A percentile compares a stretch with the other conserved stretches of the same genome.
phyloP scores from a whole-genome alignment of 2,113 vertebrate species.

The Prochilodus magdalenae region DNA sequence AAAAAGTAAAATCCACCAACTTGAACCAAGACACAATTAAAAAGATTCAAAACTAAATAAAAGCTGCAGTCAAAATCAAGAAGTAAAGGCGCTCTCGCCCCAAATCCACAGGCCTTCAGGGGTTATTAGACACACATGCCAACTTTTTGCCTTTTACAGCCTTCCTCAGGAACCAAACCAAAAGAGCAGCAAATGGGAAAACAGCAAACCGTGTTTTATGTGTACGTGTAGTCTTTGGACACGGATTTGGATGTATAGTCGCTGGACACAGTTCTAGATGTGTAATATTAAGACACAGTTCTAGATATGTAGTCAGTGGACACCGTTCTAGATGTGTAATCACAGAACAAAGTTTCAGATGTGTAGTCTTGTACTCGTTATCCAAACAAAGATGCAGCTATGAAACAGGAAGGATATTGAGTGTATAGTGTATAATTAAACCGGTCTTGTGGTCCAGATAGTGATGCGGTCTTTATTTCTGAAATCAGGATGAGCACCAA shows the following conservation, averaged over 20 bases:
- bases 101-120: neutral
- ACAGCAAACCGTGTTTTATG: neutral
- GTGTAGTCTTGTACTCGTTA: neutral
- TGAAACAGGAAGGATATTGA: neutral
- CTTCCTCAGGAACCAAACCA: neutral
- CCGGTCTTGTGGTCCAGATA: neutral
- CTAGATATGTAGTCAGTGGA: neutral
- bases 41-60: neutral
- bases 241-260: neutral
- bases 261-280: neutral
- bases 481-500: neutral
- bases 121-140: slow-evolving; percentile 5
- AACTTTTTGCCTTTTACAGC: neutral
- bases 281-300: too few relatives aligned
- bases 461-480: neutral
- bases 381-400: neutral
- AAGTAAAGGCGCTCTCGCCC: neutral
- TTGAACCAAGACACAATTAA: neutral
- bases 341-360: neutral
- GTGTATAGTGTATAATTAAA: neutral
- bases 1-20: too few relatives aligned
- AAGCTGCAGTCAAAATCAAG: neutral
- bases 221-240: neutral
- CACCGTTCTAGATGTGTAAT: neutral
- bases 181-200: neutral